phyloP scores from a whole-genome alignment of 1,140 invertebrate species.

The Drosophila tsacasi region DNA sequence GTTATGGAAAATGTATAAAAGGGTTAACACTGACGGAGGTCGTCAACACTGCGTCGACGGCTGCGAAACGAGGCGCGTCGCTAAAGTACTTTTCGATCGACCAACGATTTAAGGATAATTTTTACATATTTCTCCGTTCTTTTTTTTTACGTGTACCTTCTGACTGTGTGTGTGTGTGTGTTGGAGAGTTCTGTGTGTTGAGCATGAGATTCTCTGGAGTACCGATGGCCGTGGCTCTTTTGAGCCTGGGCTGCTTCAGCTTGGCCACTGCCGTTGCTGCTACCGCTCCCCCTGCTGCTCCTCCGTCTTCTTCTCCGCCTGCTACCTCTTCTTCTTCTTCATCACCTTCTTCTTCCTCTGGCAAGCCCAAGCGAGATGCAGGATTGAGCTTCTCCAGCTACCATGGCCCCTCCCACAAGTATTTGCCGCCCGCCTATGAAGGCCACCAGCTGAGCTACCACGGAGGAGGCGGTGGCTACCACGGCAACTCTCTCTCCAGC shows the following conservation, averaged over 20 bases:
- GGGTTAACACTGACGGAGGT: conserved; percentile 71
- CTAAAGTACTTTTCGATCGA: conserved; percentile 21
- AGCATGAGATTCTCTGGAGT: conserved; percentile 29
- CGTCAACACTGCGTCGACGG: conserved; percentile 61
- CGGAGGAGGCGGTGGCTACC: conserved; percentile 15
- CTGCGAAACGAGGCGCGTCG: conserved; percentile 44
- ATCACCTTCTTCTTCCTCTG: not conserved
- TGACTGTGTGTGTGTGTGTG: not conserved
- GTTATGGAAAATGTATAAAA: conserved; percentile 70
- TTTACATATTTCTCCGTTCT: not conserved
- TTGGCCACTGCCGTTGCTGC: conserved; percentile 4
- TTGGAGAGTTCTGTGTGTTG: not conserved
- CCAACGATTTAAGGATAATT: conserved; percentile 34
- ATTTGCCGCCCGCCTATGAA: conserved; percentile 56
- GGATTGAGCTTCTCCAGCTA: conserved; percentile 33
- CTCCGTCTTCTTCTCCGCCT: not conserved
- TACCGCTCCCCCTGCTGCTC: not conserved
- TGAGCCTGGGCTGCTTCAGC: conserved; percentile 10
- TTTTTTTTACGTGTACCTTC: conserved; percentile 28
- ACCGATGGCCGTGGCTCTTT: conserved; percentile 21
- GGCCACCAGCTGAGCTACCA: conserved; percentile 14
- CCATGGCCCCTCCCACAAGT: conserved; percentile 74
- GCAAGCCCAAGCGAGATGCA: conserved; percentile 23
- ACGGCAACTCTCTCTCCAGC: conserved; percentile 29
- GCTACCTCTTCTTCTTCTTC: not conserved